These are phyloP conservation scores for Labeo catla DNA, from an alignment of 2,113 vertebrate genomes.

Conservation along the genomic window DNA sequence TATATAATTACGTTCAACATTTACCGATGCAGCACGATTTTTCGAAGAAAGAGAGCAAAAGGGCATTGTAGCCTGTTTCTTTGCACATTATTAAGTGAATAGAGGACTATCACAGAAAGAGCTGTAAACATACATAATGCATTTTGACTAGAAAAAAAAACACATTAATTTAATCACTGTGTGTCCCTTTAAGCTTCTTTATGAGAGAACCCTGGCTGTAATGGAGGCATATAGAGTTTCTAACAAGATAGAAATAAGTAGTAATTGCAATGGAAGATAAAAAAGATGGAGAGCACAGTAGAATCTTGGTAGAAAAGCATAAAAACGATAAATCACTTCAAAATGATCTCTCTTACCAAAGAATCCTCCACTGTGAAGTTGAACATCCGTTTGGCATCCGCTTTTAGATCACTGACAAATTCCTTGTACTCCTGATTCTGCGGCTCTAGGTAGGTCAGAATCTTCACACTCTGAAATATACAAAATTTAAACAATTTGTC, in stretches of 20 bases:
- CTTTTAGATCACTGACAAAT: slow-evolving; percentile 81
- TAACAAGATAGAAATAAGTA: not conserved
- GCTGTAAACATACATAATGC: slow-evolving; percentile 3
- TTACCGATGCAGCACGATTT: not conserved
- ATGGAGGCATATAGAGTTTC: not conserved
- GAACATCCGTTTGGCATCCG: slow-evolving; percentile 75
- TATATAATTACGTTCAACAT: not conserved
- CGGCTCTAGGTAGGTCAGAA: slow-evolving; percentile 90
- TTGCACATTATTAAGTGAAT: slow-evolving; percentile 5
- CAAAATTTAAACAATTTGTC: not conserved
- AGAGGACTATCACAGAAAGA: not conserved
- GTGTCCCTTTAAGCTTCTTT: not conserved
- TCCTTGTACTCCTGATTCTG: slow-evolving; percentile 82
- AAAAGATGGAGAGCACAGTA: not conserved
- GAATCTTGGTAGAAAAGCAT: not conserved
- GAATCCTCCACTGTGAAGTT: slow-evolving; percentile 87
- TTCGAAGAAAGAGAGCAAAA: not conserved
- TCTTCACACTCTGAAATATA: slow-evolving; percentile 85
- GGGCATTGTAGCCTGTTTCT: not conserved
- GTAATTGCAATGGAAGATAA: not conserved
- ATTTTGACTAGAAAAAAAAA: not conserved
- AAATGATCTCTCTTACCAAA: slow-evolving; percentile 77
- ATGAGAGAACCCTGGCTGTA: not conserved
- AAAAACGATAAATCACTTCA: not conserved
- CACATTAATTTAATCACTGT: not conserved